Conservation (phyloP, 2,113 vertebrate species). For the Machaerirhynchus nigripectus region DNA sequence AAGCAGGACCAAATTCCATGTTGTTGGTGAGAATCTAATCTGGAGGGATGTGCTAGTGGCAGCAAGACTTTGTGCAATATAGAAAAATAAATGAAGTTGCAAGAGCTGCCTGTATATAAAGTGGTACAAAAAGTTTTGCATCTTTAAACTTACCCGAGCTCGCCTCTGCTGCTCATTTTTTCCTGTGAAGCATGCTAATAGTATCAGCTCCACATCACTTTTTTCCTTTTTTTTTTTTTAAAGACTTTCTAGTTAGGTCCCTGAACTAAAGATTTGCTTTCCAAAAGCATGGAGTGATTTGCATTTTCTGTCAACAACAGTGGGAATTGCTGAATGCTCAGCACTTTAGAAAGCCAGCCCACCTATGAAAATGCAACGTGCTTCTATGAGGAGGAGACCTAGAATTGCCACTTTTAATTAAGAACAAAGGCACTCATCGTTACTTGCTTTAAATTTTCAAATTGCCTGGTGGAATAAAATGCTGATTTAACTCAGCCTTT, state of each 20-base stretch:
- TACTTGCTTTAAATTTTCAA: constrained; percentile 20
- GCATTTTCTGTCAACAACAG: constrained; percentile 38
- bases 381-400: constrained; percentile 13
- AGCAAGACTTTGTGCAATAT: neutral
- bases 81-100: neutral
- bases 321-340: constrained; percentile 26
- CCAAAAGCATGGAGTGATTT: neutral
- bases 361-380: constrained; percentile 13
- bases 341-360: constrained; percentile 15
- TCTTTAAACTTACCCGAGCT: neutral
- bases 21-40: neutral
- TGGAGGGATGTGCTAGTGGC: neutral
- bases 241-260: neutral
- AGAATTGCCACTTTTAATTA: constrained; percentile 59
- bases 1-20: neutral
- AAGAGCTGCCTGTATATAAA: neutral
- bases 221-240: neutral
- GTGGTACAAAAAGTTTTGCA: neutral
- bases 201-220: neutral
- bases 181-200: neutral
- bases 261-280: constrained; percentile 4
- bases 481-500: constrained; percentile 20
- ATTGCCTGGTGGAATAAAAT: constrained; percentile 30
- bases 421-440: constrained; percentile 10
- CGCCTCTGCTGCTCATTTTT: neutral